Evolutionary conservation across 1,140 invertebrate species (phyloP).

Genomic region (Drosophila pachea): DNA sequence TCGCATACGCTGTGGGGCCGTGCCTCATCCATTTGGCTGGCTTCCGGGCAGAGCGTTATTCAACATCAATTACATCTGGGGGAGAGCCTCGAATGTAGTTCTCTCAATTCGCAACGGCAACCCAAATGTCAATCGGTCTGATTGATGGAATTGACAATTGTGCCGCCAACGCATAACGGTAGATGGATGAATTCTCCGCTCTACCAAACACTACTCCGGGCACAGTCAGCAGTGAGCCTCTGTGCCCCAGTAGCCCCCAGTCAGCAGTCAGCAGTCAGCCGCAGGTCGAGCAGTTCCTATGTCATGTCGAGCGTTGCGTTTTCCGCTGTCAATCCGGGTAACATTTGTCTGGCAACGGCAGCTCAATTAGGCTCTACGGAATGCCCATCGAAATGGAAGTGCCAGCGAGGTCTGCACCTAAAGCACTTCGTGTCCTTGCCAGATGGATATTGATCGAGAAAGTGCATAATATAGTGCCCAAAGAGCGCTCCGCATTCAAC

Average conservation of each 20-base stretch:
- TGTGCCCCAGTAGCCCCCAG: background rate
- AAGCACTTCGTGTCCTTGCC: background rate
- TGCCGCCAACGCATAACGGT: constrained; percentile 36
- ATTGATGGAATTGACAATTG: constrained; percentile 73
- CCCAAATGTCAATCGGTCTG: constrained; percentile 61
- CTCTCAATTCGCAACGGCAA: constrained; percentile 44
- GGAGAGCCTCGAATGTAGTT: constrained; percentile 36
- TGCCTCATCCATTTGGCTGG: constrained; percentile 6
- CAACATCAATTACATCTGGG: constrained; percentile 56
- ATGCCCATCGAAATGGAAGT: constrained; percentile 21
- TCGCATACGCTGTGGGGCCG: background rate
- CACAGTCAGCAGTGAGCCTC: background rate
- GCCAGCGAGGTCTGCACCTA: background rate
- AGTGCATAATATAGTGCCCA: too few species aligned
- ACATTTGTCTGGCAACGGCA: constrained; percentile 58
- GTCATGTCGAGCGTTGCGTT: constrained; percentile 56
- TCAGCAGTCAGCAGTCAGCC: constrained; percentile 3
- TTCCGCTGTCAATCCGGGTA: constrained; percentile 55
- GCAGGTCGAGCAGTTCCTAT: constrained; percentile 15
- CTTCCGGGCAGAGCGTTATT: constrained; percentile 5
- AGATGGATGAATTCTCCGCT: constrained; percentile 3
- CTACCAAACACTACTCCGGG: background rate
- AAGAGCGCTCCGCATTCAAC: too few species aligned
- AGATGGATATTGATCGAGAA: too few species aligned
- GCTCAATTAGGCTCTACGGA: constrained; percentile 55